These are phyloP conservation scores for Scopus umbretta DNA, from an alignment of 2,113 vertebrate genomes.

Conservation along the genomic window DNA sequence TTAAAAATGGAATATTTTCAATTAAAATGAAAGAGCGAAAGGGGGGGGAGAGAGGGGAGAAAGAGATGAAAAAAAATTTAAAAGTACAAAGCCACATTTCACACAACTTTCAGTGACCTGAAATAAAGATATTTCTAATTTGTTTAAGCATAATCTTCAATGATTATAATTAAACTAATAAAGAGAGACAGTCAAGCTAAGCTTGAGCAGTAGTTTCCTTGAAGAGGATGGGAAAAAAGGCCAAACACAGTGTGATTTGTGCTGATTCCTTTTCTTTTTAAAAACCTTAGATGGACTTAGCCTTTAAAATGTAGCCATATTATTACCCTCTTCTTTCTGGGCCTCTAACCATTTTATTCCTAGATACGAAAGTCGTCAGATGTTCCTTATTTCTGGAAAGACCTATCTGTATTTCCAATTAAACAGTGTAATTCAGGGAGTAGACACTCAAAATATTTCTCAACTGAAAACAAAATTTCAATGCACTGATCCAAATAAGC, in stretches of 20 bases:
- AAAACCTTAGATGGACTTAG: not conserved
- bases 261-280: not conserved
- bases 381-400: not conserved
- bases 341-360: not conserved
- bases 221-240: not conserved
- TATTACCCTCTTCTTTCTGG: not conserved
- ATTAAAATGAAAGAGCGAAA: not conserved
- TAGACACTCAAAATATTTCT: not conserved
- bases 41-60: not conserved
- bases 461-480: not conserved
- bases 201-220: not conserved
- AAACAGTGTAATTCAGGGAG: not conserved
- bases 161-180: conserved; percentile 60
- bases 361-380: not conserved
- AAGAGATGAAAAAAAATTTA: not conserved
- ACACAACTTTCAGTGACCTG: conserved; percentile 60
- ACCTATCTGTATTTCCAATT: not conserved
- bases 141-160: conserved; percentile 43
- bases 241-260: not conserved
- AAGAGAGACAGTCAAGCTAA: conserved; percentile 22
- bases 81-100: conserved; percentile 42
- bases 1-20: not conserved
- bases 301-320: not conserved
- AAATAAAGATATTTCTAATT: conserved; percentile 43
- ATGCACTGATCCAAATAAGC: not conserved